Evolutionary conservation across 2,113 vertebrate genomes (phyloP).

Genomic region (Papio anubis): DNA sequence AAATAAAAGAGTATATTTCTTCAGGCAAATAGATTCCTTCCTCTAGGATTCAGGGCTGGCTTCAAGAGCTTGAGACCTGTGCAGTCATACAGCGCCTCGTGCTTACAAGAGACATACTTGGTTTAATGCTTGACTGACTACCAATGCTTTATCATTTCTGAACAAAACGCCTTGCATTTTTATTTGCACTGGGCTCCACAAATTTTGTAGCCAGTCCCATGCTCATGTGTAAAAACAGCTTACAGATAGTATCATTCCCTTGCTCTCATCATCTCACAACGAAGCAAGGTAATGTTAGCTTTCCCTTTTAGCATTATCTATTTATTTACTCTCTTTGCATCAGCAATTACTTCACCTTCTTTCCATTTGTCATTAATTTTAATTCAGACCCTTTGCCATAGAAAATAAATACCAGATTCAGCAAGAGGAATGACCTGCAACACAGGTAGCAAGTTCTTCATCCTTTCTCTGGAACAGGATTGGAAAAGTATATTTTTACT

Average conservation of each 20-base stretch:
- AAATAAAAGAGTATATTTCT: neutral
- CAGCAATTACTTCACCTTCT: neutral
- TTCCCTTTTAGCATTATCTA: neutral
- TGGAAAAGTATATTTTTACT: neutral
- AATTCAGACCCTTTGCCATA: neutral
- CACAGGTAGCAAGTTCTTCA: neutral
- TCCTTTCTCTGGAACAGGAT: neutral
- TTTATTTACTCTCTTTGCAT: neutral
- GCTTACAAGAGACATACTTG: neutral
- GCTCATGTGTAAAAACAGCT: neutral
- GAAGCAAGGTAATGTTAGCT: neutral
- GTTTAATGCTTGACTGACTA: neutral
- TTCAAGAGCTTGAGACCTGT: neutral
- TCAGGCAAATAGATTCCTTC: neutral
- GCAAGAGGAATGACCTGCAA: neutral
- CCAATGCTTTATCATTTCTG: constrained; percentile 9
- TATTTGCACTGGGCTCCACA: neutral
- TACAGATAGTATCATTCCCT: neutral
- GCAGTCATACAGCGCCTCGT: neutral
- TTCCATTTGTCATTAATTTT: neutral
- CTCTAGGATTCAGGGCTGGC: neutral
- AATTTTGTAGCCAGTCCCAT: neutral
- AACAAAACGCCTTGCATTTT: neutral
- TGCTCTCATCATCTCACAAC: neutral
- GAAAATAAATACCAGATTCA: neutral